phyloP scores from a whole-genome alignment of 2,888 invertebrate genomes.

The Phortica okadai region DNA sequence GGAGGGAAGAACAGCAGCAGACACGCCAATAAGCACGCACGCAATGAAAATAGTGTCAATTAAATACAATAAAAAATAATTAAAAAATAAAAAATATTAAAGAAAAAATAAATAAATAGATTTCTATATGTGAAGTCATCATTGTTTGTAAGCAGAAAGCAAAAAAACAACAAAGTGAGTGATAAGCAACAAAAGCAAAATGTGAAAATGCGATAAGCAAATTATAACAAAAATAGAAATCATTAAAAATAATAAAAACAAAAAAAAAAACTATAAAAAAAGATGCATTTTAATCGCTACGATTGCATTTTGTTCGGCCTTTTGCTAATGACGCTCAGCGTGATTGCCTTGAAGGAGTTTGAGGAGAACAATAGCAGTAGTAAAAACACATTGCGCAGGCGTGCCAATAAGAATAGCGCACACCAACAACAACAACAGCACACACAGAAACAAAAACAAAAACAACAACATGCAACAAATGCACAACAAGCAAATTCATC shows the following conservation, averaged over 20 bases:
- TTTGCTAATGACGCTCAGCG: conserved; percentile 37
- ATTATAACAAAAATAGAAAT: background rate
- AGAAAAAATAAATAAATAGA: background rate
- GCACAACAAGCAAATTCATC: background rate
- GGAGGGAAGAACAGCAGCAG: background rate
- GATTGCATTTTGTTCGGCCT: conserved; percentile 41
- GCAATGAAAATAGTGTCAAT: background rate
- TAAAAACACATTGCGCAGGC: conserved; percentile 26
- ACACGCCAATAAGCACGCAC: background rate
- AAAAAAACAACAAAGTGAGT: background rate
- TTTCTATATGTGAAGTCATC: conserved; percentile 4
- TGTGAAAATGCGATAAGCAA: conserved; percentile 1
- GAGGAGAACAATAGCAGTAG: conserved; percentile 45
- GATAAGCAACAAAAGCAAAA: conserved; percentile 20
- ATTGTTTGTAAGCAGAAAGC: background rate
- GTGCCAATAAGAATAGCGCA: conserved; percentile 41
- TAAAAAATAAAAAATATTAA: background rate
- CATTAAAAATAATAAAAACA: conserved; percentile 17
- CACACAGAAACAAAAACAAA: conserved; percentile 35
- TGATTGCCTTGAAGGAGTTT: conserved; percentile 42
- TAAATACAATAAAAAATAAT: background rate
- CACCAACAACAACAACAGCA: conserved; percentile 21
- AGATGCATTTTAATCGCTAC: conserved; percentile 43
- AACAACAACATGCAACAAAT: conserved; percentile 25
- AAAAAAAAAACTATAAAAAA: conserved; percentile 24